Evolutionary conservation across 64 coral and sea anemone genomes (phyloP), one percentile per base, ranked within the genome.

Genomic region (Acropora tenuis): DNA sequence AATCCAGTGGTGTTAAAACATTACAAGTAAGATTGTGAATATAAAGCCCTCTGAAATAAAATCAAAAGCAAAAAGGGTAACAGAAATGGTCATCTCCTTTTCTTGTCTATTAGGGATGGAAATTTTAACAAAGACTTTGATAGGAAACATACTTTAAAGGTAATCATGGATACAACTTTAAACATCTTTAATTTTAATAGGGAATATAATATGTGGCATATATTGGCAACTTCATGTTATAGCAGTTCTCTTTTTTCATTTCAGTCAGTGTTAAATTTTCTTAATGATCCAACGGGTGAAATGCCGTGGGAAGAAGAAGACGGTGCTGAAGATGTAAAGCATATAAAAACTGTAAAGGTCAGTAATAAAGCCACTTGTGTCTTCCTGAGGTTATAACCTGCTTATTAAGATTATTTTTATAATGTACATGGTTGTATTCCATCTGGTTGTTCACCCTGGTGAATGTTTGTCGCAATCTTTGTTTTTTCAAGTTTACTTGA

Each of bases 91-190:
- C 52, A 5, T 71, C 5, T 71, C 17, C 43, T 76, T 15, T 3
- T 77, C 17, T 77, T 47, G 41, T 79, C 83, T 89, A n/a, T 30
- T 48, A 99, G 97, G 74, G 94, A 99, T 96, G 97, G 97, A 15
- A 89, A 99, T 84, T 99, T 99, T 48, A 99, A 99, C 78, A 99
- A 99, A 93, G 97, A 99, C 80, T 99, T 96, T 94, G 94, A 99
- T 91, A 90, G 97, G 43, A 95, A 91, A 91, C 80, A 96, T 71
- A 63, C 10, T 63, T 63, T 63, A 13, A 63, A 63, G 10, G 30
- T 30, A 30, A 30, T 30, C 30, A 30, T 30, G 30, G 30, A 30
- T 30, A 30, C 30, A 30, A 63, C 16, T 5, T 55, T 55, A 4
- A 55, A 55, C 9, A 55, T 5, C 9, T 55, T 5, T 55, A 4